Base-by-base conservation (phyloP, 2,797 vertebrate species). In the Falco biarmicus region DNA sequence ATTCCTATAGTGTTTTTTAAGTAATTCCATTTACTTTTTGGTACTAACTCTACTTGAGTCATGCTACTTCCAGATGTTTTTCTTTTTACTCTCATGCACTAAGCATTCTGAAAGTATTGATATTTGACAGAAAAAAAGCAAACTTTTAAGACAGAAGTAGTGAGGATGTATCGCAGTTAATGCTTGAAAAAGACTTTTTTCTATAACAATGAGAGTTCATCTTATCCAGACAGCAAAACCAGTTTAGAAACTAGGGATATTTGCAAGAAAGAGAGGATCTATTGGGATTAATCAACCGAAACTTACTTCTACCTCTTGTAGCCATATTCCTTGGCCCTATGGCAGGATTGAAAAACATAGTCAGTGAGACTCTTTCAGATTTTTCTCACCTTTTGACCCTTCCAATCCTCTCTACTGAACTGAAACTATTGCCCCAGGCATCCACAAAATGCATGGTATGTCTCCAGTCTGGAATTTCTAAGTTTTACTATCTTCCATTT, bases 361-460 rank as follows among this genome's bases (percentile, higher is more conserved):
- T 4, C 39, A 41, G 41, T 2, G 48, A 75, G 20, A 59, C 31
- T 5, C 29, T 41, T 20, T 17, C 43, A 24, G 15, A 19, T 60
- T 84, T 85, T 66, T 54, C 32, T 78, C 32, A 45, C 25, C 10
- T 78, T 88, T 84, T 45, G 14, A 5, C 31, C 43, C 24, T 65
- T 81, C 13, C 25, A 61, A 15, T 53, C 15, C 12, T 43, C 61
- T 34, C 17, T 54, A 5, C 56, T 34, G n/a, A 78, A 28, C 31
- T 39, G 25, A 81, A 89, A 59, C 5, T 11, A 6, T 21, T 57
- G 37, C 24, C 24, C 10, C n/a, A 54, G 34, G 6, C 5, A 71
- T 3, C 29, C 47, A 6, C 43, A 59, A 26, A 60, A 71, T 1
- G 2, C 4, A 3, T 7, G 10, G 6, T 22, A 10, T 5, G 53